Base-by-base conservation (phyloP, 2,113 vertebrate species). In the Datnioides undecimradiatus region DNA sequence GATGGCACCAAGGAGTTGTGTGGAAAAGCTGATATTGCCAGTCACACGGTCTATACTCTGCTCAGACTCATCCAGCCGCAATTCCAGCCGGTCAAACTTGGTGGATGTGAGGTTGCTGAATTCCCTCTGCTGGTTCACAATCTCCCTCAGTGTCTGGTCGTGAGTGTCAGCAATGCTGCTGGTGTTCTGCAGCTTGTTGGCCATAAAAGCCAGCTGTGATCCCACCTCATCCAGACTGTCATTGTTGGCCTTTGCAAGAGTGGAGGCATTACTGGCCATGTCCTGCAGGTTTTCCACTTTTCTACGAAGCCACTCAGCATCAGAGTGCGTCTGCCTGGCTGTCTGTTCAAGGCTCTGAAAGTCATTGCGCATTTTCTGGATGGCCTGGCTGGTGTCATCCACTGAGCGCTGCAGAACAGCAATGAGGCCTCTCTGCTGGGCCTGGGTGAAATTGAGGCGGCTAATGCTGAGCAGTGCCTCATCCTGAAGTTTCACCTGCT, bases 11-110 rank as follows among this genome's bases (percentile, higher is more conserved):
- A 99, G 93, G 64, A 97, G 95, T 88, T 96, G 97, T 3, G 97
- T 97, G 19, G 97, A 96, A 84, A 97, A 97, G 91, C 97, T 99
- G 89, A 99, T 95, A 52, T 98, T 98, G 80, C 96, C 97, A 0
- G 97, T 97, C 83, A 99, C 96, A 8, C 85, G 96, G 80, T 97
- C 96, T 27, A 98, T 94, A 66, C 95, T 95, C 0, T 94, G 95
- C 91, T 99, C 98, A 0, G 96, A 93, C 81, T 92, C 87, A 52
- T 98, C 96, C 84, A 98, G 94, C 12, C 94, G 95, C 41, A 95
- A 91, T 90, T 98, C 98, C 27, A 98, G 88, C 11, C 92, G 93
- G 75, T 86, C 96, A 80, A 98, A 97, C 89, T 93, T 96, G 76
- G 83, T 38, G 52, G 96, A 94, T 0, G 96, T 98, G 90, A 95